These are phyloP conservation scores for Centrocercus urophasianus DNA, from an alignment of 2,113 vertebrate genomes.

Conservation along the genomic window DNA sequence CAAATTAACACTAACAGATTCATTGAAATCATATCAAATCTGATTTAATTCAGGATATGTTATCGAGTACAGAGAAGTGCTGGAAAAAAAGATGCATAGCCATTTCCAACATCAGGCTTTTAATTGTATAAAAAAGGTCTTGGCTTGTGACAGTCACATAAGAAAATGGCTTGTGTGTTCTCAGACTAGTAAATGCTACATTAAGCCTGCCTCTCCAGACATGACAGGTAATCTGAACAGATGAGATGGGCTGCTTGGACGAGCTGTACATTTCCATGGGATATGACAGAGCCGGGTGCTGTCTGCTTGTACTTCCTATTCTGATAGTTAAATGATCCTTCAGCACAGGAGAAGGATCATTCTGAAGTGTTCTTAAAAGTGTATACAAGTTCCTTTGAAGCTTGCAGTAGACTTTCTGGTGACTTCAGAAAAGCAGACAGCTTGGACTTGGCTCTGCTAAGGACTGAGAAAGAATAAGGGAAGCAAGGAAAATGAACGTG, in stretches of 20 bases:
- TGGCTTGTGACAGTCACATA: neutral
- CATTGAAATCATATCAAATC: neutral
- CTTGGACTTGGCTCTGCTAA: neutral
- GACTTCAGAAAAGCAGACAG: neutral
- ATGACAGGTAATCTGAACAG: neutral
- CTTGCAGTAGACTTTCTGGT: neutral
- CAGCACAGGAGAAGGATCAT: neutral
- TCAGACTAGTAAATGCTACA: neutral
- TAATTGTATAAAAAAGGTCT: neutral
- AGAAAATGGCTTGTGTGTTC: neutral
- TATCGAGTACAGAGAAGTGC: neutral
- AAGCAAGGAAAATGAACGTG: neutral
- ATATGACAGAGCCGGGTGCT: neutral
- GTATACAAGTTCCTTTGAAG: slow-evolving; percentile 1
- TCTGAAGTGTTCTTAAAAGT: neutral
- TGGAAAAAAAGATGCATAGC: neutral
- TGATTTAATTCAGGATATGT: neutral
- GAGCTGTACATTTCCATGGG: neutral
- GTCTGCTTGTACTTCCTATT: neutral
- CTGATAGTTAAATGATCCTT: neutral
- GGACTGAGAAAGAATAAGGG: neutral
- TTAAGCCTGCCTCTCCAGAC: neutral
- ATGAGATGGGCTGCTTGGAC: neutral
- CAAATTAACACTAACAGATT: neutral
- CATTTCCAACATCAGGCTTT: neutral